phyloP scores from a whole-genome alignment of 2,888 invertebrate genomes.

The Spodoptera littoralis region DNA sequence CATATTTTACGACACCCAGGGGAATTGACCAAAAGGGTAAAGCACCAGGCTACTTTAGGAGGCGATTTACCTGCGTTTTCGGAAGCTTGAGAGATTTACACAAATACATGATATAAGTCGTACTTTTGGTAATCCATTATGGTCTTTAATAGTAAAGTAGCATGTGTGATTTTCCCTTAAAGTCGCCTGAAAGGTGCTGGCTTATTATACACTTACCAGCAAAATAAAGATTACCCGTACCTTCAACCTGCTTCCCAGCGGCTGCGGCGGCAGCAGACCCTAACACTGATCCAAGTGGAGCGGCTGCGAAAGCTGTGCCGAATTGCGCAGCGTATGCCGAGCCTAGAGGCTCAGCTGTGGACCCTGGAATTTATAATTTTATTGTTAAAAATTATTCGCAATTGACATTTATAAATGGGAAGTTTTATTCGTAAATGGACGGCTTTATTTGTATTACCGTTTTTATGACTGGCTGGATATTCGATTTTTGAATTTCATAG shows the following conservation, averaged over 20 bases:
- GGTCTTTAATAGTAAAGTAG: too few relatives aligned
- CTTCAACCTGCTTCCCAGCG: conserved; percentile 97
- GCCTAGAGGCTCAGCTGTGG: conserved; percentile 88
- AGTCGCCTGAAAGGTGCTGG: conserved; percentile 42
- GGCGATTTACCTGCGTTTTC: too few relatives aligned
- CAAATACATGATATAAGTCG: too few relatives aligned
- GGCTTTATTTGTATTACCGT: conserved; percentile 5
- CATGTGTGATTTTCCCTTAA: conserved; percentile 1
- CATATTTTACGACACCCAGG: too few relatives aligned
- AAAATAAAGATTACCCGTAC: conserved; percentile 77
- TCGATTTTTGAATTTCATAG: not conserved
- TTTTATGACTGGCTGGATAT: not conserved
- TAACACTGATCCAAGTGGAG: conserved; percentile 90
- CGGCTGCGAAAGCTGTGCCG: conserved; percentile 90
- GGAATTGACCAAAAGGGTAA: too few relatives aligned
- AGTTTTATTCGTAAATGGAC: conserved; percentile 1
- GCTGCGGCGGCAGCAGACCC: conserved; percentile 93
- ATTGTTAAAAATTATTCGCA: conserved; percentile 8
- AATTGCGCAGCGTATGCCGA: conserved; percentile 91
- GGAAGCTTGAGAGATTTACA: too few relatives aligned
- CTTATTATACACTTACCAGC: conserved; percentile 52
- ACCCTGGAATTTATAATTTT: conserved; percentile 80
- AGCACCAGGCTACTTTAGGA: too few relatives aligned
- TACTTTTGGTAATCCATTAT: too few relatives aligned
- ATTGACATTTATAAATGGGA: not conserved